Base-by-base conservation (phyloP, 2,113 vertebrate species). In the Gallinago paraguaiae region DNA sequence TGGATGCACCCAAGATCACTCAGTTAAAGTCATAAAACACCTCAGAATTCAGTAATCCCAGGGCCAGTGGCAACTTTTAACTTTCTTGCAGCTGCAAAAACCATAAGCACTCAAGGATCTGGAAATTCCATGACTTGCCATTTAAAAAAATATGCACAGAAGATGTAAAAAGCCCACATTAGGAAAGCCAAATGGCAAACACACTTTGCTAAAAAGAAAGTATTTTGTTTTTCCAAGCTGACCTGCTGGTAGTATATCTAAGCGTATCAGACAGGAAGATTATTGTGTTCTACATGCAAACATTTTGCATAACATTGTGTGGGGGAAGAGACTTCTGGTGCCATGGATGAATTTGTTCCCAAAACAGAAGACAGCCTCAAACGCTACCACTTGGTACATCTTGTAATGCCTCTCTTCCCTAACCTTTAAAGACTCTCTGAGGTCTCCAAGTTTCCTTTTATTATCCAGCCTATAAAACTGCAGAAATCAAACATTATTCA, bases 81-180 rank as follows among this genome's bases (percentile, higher is more conserved):
- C 72, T 87, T 94, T 93, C 96, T 97, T 97, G 95, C 97, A 97
- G 97, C 93, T 95, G 96, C 95, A 94, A 94, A 97, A 97, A 82
- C 94, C 97, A 65, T 95, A 97, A 97, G 94, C 94, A 71, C 64
- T 95, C 95, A 88, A 94, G 91, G 90, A 94, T 86, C 91, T 95
- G 92, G 81, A 96, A 96, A 96, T 90, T 91, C 96, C 92, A 93
- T 67, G 95, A 96, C 88, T 88, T 90, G 96, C 88, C 95, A 95
- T 86, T 72, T 96, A 90, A 96, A 97, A 97, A 96, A 97, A 97
- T 80, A 91, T 94, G 89, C 71, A 95, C 89, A 86, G 94, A 79
- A 95, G 51, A 86, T 57, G 50, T 90, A 59, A 90, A 81, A 95
- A 95, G 91, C 96, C 96, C 97, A 87, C 83, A 24, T 56, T 61